Percentiles rank a stretch among this genome's conserved stretches.
phyloP scores from a whole-genome alignment of 2,113 vertebrate species.

The Diadophis punctatus region DNA sequence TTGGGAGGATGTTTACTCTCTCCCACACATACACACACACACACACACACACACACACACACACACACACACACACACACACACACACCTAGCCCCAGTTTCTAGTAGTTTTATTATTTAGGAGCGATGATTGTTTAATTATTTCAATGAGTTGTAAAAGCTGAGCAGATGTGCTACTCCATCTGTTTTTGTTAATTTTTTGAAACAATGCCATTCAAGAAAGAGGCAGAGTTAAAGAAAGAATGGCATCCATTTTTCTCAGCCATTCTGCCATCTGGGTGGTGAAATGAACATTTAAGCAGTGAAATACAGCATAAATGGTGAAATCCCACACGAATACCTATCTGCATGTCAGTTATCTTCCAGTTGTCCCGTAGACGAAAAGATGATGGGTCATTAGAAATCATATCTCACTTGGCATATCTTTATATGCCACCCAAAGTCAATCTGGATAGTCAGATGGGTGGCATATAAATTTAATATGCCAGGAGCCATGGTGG shows the following conservation, averaged over 20 bases:
- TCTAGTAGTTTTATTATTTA: conserved; percentile 43
- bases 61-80: too few species aligned
- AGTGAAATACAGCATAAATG: neutral
- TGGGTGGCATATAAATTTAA: neutral
- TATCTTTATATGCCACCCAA: neutral
- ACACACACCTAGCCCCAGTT: neutral
- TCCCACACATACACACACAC: too few species aligned
- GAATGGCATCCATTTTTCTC: neutral
- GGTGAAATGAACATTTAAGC: neutral
- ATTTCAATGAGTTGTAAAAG: conserved; percentile 53
- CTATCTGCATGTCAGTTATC: neutral
- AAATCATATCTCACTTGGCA: neutral
- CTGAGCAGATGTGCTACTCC: conserved; percentile 46
- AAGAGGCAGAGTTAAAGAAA: conserved; percentile 44
- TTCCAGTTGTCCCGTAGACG: neutral
- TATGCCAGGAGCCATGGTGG: too few species aligned
- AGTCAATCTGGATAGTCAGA: neutral
- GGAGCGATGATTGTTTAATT: conserved; percentile 65
- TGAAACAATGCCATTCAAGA: conserved; percentile 48
- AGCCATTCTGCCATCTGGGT: neutral
- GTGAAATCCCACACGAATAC: neutral
- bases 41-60: neutral
- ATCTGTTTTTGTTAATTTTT: conserved; percentile 59
- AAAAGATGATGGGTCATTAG: neutral
- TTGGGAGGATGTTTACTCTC: neutral